A percentile compares a stretch with the other conserved stretches of the same genome.
Evolutionary conservation across 1,140 invertebrate genomes (phyloP).

Genomic region (Andricus grossulariae): DNA sequence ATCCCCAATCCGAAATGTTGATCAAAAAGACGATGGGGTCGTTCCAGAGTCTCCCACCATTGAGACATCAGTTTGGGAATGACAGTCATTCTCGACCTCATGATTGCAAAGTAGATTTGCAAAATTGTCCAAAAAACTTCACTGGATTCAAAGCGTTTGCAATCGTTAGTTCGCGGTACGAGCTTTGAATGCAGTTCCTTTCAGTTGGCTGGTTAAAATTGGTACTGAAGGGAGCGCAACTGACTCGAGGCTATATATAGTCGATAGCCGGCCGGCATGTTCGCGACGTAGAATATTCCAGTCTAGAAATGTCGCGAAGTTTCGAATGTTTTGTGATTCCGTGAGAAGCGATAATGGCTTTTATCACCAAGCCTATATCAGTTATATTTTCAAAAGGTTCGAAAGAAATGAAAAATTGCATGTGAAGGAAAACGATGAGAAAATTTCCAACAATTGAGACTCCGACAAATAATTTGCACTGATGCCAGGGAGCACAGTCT

Average conservation of each 20-base stretch:
- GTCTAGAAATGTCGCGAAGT: conserved; percentile 33
- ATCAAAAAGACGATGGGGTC: conserved; percentile 62
- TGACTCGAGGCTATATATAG: not conserved
- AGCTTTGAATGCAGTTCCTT: not conserved
- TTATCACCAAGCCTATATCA: too few species aligned
- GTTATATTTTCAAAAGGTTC: too few species aligned
- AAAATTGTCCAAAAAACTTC: not conserved
- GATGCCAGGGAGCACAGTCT: too few species aligned
- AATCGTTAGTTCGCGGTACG: not conserved
- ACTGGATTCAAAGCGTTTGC: conserved; percentile 9
- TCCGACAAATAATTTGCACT: too few species aligned
- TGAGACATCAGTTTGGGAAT: conserved; percentile 66
- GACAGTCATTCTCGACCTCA: conserved; percentile 62
- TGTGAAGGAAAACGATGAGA: too few species aligned
- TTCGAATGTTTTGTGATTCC: not conserved
- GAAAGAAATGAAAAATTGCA: too few species aligned
- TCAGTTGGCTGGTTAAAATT: conserved; percentile 39
- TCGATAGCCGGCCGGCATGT: conserved; percentile 32
- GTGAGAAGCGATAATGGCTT: too few species aligned
- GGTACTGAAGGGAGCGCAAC: not conserved
- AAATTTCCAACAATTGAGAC: too few species aligned
- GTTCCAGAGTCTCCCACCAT: conserved; percentile 66
- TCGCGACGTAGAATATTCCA: conserved; percentile 11
- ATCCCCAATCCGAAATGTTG: conserved; percentile 64
- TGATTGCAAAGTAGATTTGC: conserved; percentile 36